phyloP scores from a whole-genome alignment of 30 jellyfish, hydroid and myxozoan species.

The Hydractinia symbiolongicarpus region DNA sequence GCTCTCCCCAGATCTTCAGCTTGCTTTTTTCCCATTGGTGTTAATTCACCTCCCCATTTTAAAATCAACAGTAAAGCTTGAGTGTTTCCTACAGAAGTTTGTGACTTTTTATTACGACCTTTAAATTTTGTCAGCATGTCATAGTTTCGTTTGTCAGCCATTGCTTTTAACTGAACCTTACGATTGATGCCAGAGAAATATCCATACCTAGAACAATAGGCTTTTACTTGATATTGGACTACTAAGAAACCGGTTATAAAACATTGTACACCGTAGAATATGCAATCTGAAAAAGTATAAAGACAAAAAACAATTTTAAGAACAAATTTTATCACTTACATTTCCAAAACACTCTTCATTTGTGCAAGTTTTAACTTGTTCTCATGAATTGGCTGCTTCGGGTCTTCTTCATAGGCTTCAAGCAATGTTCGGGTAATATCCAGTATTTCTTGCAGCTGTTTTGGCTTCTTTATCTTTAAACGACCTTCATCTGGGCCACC shows the following conservation, averaged over 20 bases:
- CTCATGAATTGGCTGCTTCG: constrained; percentile 40
- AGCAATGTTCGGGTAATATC: constrained; percentile 82
- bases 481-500: constrained; percentile 98
- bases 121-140: constrained; percentile 81
- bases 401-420: constrained; percentile 37
- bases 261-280: not conserved
- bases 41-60: constrained; percentile 98
- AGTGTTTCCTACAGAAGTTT: constrained; percentile 42
- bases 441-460: constrained; percentile 88
- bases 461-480: constrained; percentile 82
- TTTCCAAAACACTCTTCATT: constrained; percentile 97
- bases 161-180: constrained; percentile 76
- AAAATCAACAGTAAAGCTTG: constrained; percentile 66
- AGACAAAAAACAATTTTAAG: not conserved
- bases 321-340: constrained; percentile 38
- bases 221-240: not conserved
- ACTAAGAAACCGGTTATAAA: not conserved
- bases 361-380: constrained; percentile 82
- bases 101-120: constrained; percentile 67
- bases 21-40: constrained; percentile 91
- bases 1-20: constrained; percentile 96
- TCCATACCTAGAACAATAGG: constrained; percentile 63
- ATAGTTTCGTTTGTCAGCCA: constrained; percentile 83
- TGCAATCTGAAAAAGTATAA: not conserved
- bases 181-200: constrained; percentile 94